Conservation (phyloP, 2,888 invertebrate genomes). For the Hypolimnas misippus region DNA sequence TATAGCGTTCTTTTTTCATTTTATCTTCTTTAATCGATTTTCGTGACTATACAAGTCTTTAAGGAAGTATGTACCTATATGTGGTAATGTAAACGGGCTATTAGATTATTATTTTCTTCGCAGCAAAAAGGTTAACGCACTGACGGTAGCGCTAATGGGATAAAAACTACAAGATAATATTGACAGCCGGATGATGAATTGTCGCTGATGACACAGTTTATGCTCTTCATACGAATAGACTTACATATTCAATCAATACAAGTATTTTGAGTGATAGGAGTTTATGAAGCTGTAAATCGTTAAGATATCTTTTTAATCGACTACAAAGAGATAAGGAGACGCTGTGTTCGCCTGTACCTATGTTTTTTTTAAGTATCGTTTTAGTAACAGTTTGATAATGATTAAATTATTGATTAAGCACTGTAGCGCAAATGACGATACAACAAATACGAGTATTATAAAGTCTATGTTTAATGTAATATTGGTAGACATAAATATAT, state of each 20-base stretch:
- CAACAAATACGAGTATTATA: too few species aligned
- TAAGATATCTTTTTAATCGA: background rate
- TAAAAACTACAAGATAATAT: slow-evolving; percentile 72
- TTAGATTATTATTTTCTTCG: slow-evolving; percentile 8
- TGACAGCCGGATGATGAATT: slow-evolving; percentile 72
- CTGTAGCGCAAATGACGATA: too few species aligned
- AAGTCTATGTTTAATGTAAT: too few species aligned
- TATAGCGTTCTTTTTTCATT: too few species aligned
- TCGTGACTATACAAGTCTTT: too few species aligned
- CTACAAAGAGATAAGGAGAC: too few species aligned
- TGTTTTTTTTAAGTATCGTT: too few species aligned
- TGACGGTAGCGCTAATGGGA: slow-evolving; percentile 51
- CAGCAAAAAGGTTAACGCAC: slow-evolving; percentile 72
- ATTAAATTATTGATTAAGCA: too few species aligned
- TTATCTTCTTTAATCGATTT: too few species aligned
- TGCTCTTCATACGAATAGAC: slow-evolving; percentile 42
- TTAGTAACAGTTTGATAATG: too few species aligned
- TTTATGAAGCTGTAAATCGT: background rate
- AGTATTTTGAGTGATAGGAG: slow-evolving; percentile 8
- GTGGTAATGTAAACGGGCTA: slow-evolving; percentile 14
- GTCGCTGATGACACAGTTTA: slow-evolving; percentile 60
- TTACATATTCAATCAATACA: slow-evolving; percentile 50
- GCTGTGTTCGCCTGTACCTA: too few species aligned
- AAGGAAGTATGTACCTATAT: background rate
- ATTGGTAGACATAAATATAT: too few species aligned